Evolutionary conservation across 2,888 invertebrate genomes (phyloP), one percentile per base, ranked within the genome.

Genomic region (Macaria liturata): DNA sequence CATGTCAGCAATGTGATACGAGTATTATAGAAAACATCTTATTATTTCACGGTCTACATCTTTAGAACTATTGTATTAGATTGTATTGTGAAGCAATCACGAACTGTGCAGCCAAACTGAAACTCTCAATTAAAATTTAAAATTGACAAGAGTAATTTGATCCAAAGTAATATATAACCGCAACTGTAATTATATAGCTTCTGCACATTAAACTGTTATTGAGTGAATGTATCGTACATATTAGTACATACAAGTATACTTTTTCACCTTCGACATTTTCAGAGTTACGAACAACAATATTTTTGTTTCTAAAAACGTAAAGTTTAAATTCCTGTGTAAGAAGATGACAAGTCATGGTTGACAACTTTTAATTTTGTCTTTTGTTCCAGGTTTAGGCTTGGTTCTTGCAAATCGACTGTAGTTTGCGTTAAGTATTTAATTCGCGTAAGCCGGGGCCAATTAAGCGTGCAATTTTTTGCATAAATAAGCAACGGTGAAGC

Each of bases 401-500:
- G 7, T 58, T 58, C 49, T 58, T 58, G 40, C 40, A 9, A 37
- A 31, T 48, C 3, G 7, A 9, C 6, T 6, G 7, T 49, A 56
- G 49, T 55, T 59, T 49, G 46, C 37, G 49, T 59, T 59, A 61
- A 62, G 54, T 52, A 64, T 49, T 42, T 42, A 9, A 42, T 42
- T n/a, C n/a, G 42, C 42, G n/a, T 42, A 42, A n/a, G 9, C 20
- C 20, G 2, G 20, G 53, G 44, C 62, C 63, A 32, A 54, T 54
- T 64, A 63, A 60, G 70, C 46, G 64, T 65, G 50, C 63, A 62
- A 65, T 65, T 59, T 65, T 66, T 64, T 62, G 65, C 68, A 68
- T 64, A 64, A 63, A 69, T 68, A 71, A 57, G 64, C 65, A 71
- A 70, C 68, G 65, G 54, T 61, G 67, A 69, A 67, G 65, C 74